Base-by-base conservation (phyloP, 2,888 invertebrate species). In the Conus canariensis region DNA sequence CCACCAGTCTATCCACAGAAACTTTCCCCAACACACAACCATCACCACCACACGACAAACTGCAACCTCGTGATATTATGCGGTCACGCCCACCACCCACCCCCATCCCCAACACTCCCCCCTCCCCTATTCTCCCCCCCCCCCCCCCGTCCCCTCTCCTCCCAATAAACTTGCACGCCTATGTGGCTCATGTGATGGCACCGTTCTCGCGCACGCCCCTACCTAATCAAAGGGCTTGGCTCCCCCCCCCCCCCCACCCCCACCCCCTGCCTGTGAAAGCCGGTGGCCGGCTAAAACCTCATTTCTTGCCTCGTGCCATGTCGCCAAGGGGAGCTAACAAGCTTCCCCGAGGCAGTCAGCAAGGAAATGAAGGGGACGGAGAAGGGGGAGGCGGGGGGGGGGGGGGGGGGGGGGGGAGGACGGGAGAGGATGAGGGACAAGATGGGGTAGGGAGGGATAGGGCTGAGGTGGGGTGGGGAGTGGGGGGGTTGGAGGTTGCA, bases 261-360 rank as follows among this genome's bases (percentile, higher is more conserved):
- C 30, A 3, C 77, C 22, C 22, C 22, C 70, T 70, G 70, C 19
- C 70, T 64, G 22, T 77, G 10, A 77, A 30, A 25, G 16, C 19
- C 70, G 8, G 30, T 22, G 9, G 7, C 77, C 25, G 30, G 12
- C 30, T 10, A 77, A 77, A 77, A 25, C 77, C 77, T 77, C 77
- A 77, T 77, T 77, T 77, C 77, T 77, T 77, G 77, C 77, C 77
- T 77, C 45, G 12, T 30, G 77, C 77, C 77, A 77, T 77, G 77
- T 77, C 77, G 25, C 77, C 77, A 7, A 77, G 77, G 77, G 77
- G 0, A 77, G 77, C 30, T 77, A 77, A 77, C 77, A 77, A 77
- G 77, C 77, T 77, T 77, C 30, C 77, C 77, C 10, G 25, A 9
- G 19, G 70, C 77, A 30, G 77, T 45, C 70, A 22, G 70, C 70